phyloP scores from a whole-genome alignment of 2,113 vertebrate genomes.

The Cisticola juncidis region DNA sequence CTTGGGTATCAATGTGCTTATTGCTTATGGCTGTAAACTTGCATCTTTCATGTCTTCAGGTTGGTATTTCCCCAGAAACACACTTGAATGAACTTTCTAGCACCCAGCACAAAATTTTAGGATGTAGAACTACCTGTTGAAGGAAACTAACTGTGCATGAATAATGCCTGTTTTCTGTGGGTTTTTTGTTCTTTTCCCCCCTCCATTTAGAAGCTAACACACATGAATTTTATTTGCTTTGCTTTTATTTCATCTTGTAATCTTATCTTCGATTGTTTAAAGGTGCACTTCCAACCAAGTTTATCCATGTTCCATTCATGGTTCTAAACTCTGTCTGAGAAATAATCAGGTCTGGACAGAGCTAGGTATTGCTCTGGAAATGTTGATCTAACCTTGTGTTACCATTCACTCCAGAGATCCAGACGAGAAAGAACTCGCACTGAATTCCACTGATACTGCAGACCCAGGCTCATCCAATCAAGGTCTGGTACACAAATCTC shows the following conservation, averaged over 20 bases:
- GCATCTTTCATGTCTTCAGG: neutral
- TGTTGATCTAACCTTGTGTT: neutral
- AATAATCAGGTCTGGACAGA: neutral
- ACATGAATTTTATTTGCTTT: neutral
- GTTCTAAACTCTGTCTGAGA: neutral
- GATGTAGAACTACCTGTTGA: neutral
- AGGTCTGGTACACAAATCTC: neutral
- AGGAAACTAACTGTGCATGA: neutral
- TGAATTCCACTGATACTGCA: neutral
- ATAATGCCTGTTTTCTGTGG: neutral
- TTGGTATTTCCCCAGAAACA: neutral
- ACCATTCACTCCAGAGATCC: neutral
- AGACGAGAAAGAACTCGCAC: neutral
- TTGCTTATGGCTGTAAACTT: neutral
- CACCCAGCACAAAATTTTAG: neutral
- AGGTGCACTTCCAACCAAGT: neutral
- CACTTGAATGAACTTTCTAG: neutral
- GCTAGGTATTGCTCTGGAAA: neutral
- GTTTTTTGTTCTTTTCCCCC: too few relatives aligned
- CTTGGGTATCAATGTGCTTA: neutral
- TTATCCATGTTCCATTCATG: neutral
- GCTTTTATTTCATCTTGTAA: neutral
- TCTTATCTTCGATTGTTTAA: neutral
- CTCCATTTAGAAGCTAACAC: neutral
- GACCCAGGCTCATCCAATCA: neutral